Base-by-base conservation (phyloP, 1,140 invertebrate species). In the Solenopsis invicta region DNA sequence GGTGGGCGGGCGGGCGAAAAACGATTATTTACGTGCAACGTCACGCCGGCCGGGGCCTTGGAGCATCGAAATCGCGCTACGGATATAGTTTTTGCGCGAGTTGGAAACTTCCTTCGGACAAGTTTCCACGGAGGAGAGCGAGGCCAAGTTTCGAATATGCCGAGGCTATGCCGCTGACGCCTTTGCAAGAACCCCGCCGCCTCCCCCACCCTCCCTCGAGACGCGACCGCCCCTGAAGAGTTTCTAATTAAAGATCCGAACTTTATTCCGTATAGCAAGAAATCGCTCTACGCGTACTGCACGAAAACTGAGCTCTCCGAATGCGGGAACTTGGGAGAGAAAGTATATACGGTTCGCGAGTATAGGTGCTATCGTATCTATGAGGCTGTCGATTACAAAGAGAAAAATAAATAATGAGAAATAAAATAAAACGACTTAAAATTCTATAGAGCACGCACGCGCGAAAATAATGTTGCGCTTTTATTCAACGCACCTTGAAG, bases 401-500 rank as follows among this genome's bases (percentile, higher is more conserved):
- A 45, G 2, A 0, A 21, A 64, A 13, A 21, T 0, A 37, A 10
- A 66, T 18, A 6, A 6, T 9, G 0, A 45, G 12, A 12, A 45
- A 41, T 12, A 24, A 18, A 37, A 48, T 45, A 10, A n/a, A 48
- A 37, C 6, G 21, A 78, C 10, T 69, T 24, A 5, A 67, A 18
- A 41, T 37, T 54, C 29, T 80, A 67, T 3, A 29, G 13, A n/a
- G 21, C 54, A 24, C 16, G 34, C 37, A 34, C 48, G 34, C 59
- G 34, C 21, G 48, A 61, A 54, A 45, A 18, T 37, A 21, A 59
- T 56, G 56, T 72, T 16, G 89, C 50, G 54, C 34, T 69, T 88
- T 89, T 64, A 64, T 10, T 80, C n/a, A 91, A 91, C 97, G 96
- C 92, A 98, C 96, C 98, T 94, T 98, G 97, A 87, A 98, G 96